Base-by-base conservation (phyloP, 2,888 invertebrate genomes). In the Drosophila engyochracea region DNA sequence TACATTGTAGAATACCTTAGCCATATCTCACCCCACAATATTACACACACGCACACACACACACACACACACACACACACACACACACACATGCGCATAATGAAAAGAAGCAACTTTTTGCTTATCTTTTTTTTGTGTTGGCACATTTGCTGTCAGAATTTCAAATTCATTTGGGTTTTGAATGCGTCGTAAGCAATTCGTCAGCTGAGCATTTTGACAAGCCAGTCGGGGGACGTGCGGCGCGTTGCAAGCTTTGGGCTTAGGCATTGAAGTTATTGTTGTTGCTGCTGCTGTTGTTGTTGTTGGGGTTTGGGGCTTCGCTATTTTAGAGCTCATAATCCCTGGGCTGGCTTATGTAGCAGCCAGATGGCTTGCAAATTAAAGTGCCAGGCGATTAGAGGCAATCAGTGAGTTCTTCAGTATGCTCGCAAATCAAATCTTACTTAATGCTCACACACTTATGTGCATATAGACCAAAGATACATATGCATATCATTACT, bases 291-390 rank as follows among this genome's bases (percentile, higher is more conserved):
- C 30, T 44, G 22, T 14, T 44, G 6, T 22, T 47, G 25, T 16
- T 47, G 47, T 47, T 47, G 47, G 55, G 7, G 30, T 31, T 19
- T 28, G 30, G 37, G 16, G 35, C 37, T 70, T 71, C 51, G 61
- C 52, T 37, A 41, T 58, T 72, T 53, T 53, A 54, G 73, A 80
- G 71, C 87, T 69, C 67, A 69, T 84, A 84, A 84, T 90, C 90
- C 85, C 51, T 47, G 64, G 70, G 53, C 65, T 66, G 90, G 90
- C 88, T 84, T 84, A 84, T 70, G 84, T 68, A 85, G 72, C 84
- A 81, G 89, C 53, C 86, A 86, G 84, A 63, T 81, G 82, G 84
- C 64, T 79, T 72, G 83, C 75, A 90, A 83, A 88, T 88, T 90
- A 90, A 88, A 84, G 85, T 82, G 89, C 89, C 80, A 65, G 71